phyloP scores from a whole-genome alignment of 2,797 vertebrate genomes.

The Cryptoblepharus egeriae region DNA sequence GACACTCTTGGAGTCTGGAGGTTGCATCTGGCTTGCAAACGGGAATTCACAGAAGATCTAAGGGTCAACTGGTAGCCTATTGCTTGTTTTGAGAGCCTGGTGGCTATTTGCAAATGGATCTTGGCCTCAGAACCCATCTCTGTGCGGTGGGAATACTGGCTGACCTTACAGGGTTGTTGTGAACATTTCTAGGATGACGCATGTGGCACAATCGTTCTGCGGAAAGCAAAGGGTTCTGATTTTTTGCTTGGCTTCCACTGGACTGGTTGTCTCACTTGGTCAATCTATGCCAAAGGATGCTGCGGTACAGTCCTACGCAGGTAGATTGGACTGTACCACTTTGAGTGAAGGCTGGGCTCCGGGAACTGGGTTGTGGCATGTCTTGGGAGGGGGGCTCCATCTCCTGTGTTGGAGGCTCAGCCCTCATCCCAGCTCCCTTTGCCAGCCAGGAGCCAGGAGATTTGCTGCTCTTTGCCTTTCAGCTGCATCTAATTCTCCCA shows the following conservation, averaged over 20 bases:
- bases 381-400: neutral
- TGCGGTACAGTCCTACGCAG: too few relatives aligned
- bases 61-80: neutral
- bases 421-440: neutral
- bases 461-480: neutral
- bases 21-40: neutral
- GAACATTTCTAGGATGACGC: neutral
- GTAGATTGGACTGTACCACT: too few relatives aligned
- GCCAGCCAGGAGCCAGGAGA: too few relatives aligned
- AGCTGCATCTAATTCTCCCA: conserved; percentile 14
- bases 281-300: too few relatives aligned
- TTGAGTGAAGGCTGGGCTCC: neutral
- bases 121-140: neutral
- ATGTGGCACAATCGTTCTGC: too few relatives aligned
- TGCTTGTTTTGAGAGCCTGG: neutral
- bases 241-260: too few relatives aligned
- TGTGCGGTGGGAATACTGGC: neutral
- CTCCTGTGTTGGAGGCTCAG: neutral
- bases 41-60: neutral
- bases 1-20: neutral
- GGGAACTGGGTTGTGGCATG: neutral
- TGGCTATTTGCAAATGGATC: too few relatives aligned
- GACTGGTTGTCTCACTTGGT: too few relatives aligned
- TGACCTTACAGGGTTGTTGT: neutral
- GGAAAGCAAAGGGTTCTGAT: too few relatives aligned